These are phyloP conservation scores for Trachelus stipa DNA, from an alignment of 2,888 invertebrate genomes.

Conservation along the genomic window DNA sequence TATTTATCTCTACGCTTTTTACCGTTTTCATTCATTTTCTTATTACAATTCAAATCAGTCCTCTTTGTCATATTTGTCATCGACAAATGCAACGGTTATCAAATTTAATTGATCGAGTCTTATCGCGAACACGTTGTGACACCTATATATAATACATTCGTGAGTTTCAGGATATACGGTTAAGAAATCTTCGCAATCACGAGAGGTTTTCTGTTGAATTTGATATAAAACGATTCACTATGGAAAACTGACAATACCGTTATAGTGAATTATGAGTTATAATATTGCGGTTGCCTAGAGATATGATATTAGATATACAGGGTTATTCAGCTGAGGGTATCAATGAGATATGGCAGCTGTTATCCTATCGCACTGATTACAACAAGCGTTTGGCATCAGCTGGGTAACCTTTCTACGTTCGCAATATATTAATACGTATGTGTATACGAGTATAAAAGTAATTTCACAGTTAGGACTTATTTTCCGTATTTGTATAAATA, in stretches of 20 bases:
- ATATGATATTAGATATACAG: not conserved
- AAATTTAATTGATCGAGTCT: not conserved
- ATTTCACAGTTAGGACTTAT: not conserved
- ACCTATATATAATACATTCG: not conserved
- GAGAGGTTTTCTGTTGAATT: not conserved
- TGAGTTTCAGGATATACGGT: not conserved
- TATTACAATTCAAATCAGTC: slow-evolving; percentile 33
- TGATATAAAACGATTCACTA: not conserved
- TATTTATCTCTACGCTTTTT: not conserved
- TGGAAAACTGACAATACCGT: not conserved
- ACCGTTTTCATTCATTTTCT: slow-evolving; percentile 5
- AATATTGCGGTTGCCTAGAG: not conserved
- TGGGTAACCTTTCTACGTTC: not conserved
- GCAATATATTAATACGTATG: not conserved
- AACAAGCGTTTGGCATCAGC: not conserved
- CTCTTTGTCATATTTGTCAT: not conserved
- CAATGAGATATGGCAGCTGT: not conserved
- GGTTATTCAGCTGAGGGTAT: not conserved
- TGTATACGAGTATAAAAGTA: not conserved
- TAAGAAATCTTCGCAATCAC: not conserved
- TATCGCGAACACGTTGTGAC: not conserved
- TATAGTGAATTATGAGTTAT: not conserved
- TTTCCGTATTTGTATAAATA: not conserved
- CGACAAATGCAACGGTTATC: not conserved
- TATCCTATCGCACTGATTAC: not conserved